These are phyloP conservation scores for Acestrorhynchus altus DNA, from an alignment of 2,797 vertebrate genomes.

Conservation along the genomic window DNA sequence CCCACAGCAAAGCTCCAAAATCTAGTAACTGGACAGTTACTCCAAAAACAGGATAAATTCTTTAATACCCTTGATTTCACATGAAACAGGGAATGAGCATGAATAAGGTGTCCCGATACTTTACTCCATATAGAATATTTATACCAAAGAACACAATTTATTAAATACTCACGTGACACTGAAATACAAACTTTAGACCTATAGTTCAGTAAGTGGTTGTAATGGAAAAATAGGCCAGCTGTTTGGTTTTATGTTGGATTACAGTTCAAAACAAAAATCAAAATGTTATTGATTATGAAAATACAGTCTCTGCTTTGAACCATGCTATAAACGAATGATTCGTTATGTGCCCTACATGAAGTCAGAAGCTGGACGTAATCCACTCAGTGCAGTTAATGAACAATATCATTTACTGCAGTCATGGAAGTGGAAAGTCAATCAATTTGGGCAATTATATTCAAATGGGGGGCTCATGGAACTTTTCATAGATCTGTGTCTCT, in stretches of 20 bases:
- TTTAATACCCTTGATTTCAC: no score
- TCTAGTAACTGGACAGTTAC: no score
- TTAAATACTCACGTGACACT: not conserved
- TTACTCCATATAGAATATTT: no score
- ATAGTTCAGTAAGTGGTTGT: conserved; percentile 14
- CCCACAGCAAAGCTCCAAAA: no score
- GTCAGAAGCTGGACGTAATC: conserved; percentile 44
- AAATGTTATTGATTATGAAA: conserved; percentile 54
- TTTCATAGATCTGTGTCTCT: conserved; percentile 48
- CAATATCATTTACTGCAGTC: conserved; percentile 49
- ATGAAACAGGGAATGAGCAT: no score
- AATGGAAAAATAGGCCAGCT: conserved; percentile 36
- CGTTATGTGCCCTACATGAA: conserved; percentile 38
- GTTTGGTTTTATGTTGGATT: conserved; percentile 31
- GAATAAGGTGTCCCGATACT: no score
- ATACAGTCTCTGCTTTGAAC: conserved; percentile 50
- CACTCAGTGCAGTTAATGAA: conserved; percentile 48
- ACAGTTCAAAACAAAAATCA: conserved; percentile 32
- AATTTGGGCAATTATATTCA: conserved; percentile 53
- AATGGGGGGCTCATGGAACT: conserved; percentile 50
- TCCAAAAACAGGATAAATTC: no score
- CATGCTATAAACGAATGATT: conserved; percentile 35
- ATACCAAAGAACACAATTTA: not conserved
- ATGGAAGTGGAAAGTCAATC: conserved; percentile 39
- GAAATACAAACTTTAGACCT: conserved; percentile 4